Percentiles rank a stretch among this genome's conserved stretches.
phyloP scores from a whole-genome alignment of 2,888 invertebrate species.

The Drosophila infuscata region DNA sequence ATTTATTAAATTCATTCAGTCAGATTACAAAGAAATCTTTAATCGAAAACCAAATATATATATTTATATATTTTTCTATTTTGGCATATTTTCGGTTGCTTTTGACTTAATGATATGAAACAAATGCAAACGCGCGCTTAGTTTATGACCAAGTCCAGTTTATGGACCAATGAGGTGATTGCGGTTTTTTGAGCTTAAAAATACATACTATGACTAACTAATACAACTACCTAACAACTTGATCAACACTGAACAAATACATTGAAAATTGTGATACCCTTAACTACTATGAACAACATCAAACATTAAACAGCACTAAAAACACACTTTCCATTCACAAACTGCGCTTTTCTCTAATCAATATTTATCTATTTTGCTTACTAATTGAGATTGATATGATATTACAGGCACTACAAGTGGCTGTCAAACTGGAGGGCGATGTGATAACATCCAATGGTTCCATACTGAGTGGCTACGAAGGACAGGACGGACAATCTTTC shows the following conservation, averaged over 20 bases:
- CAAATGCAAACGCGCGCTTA: conserved; percentile 78
- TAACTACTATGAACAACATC: conserved; percentile 17
- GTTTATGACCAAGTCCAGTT: conserved; percentile 85
- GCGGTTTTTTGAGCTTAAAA: conserved; percentile 68
- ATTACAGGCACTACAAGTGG: conserved; percentile 95
- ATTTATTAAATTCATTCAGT: conserved; percentile 53
- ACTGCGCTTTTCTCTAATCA: conserved; percentile 11
- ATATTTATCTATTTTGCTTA: conserved; percentile 15
- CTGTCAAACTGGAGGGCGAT: conserved; percentile 97
- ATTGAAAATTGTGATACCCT: conserved; percentile 20
- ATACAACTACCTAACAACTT: conserved; percentile 39
- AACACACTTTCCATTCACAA: conserved; percentile 52
- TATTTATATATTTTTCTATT: conserved; percentile 64
- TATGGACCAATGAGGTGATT: conserved; percentile 85
- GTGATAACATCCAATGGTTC: conserved; percentile 98
- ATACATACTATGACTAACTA: conserved; percentile 53
- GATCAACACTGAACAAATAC: conserved; percentile 46
- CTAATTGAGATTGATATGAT: conserved; percentile 39
- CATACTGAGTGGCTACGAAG: conserved; percentile 90
- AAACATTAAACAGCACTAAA: conserved; percentile 32
- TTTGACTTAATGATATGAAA: conserved; percentile 75
- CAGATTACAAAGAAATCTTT: conserved; percentile 44
- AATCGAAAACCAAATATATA: conserved; percentile 61
- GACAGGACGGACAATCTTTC: conserved; percentile 84
- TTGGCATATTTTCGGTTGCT: conserved; percentile 75